Evolutionary conservation across 2,113 vertebrate species (phyloP).

Genomic region (Ascaphus truei): DNA sequence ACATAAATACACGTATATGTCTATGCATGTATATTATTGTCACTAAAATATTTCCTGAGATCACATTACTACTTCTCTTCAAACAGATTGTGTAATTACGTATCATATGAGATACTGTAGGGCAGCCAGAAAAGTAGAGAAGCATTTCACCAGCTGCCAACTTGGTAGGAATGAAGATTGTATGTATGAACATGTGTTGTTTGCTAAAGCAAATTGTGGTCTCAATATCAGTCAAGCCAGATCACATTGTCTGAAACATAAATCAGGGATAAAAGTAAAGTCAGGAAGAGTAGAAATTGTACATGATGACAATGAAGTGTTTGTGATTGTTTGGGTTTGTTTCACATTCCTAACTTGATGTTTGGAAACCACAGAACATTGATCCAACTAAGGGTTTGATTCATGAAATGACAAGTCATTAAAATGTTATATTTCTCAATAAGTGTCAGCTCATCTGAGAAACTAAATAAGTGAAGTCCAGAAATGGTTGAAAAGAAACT

Average conservation of each 20-base stretch:
- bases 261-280: slow-evolving; percentile 4
- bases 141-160: slow-evolving; percentile 16
- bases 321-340: background rate
- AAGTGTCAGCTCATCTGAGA: background rate
- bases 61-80: background rate
- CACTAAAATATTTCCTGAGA: background rate
- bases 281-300: background rate
- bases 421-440: slow-evolving; percentile 1
- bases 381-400: background rate
- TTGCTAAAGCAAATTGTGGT: background rate
- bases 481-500: background rate
- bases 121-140: background rate
- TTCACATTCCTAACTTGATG: background rate
- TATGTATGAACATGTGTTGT: background rate
- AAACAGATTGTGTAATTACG: background rate
- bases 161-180: background rate
- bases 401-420: background rate
- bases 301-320: background rate
- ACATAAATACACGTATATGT: too few relatives aligned
- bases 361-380: background rate
- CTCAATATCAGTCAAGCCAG: background rate
- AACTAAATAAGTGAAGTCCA: background rate
- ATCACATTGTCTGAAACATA: background rate
- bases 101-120: slow-evolving; percentile 1
- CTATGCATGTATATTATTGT: background rate